Base-by-base conservation (phyloP, 2,113 vertebrate genomes). In the Spheniscus mendiculus region DNA sequence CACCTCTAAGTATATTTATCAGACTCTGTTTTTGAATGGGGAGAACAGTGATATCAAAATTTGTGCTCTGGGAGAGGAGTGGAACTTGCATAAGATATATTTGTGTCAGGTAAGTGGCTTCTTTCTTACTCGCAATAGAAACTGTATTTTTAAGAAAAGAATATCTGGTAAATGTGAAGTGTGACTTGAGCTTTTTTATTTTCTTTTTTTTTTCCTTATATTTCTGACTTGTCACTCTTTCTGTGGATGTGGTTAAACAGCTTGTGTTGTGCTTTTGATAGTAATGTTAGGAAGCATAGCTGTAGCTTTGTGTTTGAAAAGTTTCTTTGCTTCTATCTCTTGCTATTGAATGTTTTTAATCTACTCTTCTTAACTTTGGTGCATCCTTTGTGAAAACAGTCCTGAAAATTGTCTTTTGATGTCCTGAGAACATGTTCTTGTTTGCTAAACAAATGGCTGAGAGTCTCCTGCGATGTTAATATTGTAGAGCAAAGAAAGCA, bases 21-120 rank as follows among this genome's bases (percentile, higher is more conserved):
- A 99, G 96, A 99, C 99, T 1, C 98, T 99, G 72, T 99, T 99
- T 96, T 90, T 99, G 89, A 99, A 99, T 56, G 99, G 99, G 16
- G 99, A 99, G 97, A 99, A 99, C 97, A 99, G 99, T 27, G 99
- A 99, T 74, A 98, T 99, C 96, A 98, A 99, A 36, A 99, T 99
- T 45, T 99, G 99, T 93, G 99, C 99, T 20, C 98, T 99, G 95
- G 99, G 99, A 83, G 99, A 99, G 97, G 99, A 99, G 72, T 99
- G 99, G 99, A 99, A 99, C 94, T 98, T 99, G 91, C 99, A 99
- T 95, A 99, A 99, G 97, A 98, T 99, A 17, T 99, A 99, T 93
- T 98, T 99, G 89, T 99, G 99, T 79, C 99, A 99, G 99, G 99
- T 99, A 97, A 97, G 98, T 69, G 19, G 3, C 21, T 47, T 45